These are phyloP conservation scores for Burhinus bistriatus DNA, from an alignment of 2,113 vertebrate species.

Conservation along the genomic window DNA sequence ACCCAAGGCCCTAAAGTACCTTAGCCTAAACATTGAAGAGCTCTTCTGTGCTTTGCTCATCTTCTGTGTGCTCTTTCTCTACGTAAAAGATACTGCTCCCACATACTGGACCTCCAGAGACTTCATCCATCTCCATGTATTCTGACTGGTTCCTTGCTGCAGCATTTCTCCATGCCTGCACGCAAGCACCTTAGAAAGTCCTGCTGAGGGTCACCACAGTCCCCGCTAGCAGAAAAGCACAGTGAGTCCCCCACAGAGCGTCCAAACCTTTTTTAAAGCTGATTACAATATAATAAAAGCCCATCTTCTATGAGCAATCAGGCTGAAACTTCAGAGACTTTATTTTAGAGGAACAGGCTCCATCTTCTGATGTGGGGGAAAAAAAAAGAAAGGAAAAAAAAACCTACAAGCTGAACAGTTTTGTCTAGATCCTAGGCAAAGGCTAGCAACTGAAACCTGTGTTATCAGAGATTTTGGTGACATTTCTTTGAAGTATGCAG, in stretches of 20 bases:
- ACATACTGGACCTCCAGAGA: neutral
- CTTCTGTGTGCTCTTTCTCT: neutral
- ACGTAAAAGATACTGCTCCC: rapidly evolving
- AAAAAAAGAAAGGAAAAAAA: neutral
- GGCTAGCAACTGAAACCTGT: too few species aligned
- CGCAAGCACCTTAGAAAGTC: neutral
- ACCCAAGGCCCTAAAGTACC: neutral
- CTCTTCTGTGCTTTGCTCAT: neutral
- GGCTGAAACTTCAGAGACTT: neutral
- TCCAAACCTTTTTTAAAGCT: neutral
- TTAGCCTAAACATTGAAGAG: neutral
- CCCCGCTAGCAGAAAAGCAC: too few species aligned
- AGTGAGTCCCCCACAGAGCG: too few species aligned
- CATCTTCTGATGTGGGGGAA: neutral
- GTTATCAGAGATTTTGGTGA: neutral
- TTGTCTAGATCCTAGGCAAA: too few species aligned
- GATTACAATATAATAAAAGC: neutral
- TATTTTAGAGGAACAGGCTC: neutral
- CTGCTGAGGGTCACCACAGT: too few species aligned
- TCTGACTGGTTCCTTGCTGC: neutral
- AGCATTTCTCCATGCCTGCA: neutral
- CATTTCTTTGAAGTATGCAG: too few species aligned
- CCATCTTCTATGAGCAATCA: too few species aligned
- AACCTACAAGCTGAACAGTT: too few species aligned
- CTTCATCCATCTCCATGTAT: rapidly evolving